These are phyloP conservation scores for Drosophila antonietae DNA, from an alignment of 2,888 invertebrate genomes.

Conservation along the genomic window DNA sequence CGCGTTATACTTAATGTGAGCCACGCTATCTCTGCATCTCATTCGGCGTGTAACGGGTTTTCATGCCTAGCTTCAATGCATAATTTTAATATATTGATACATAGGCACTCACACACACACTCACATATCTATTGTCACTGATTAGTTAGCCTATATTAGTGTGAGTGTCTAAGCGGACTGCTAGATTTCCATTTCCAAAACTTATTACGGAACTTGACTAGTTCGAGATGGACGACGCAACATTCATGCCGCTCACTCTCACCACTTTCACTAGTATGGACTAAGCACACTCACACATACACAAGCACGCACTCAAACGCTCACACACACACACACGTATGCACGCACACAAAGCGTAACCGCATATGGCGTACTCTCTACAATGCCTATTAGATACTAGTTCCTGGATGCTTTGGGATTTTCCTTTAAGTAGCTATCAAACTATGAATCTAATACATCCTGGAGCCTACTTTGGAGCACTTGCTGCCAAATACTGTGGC, in stretches of 20 bases:
- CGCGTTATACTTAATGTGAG: conserved; percentile 28
- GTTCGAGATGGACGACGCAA: conserved; percentile 38
- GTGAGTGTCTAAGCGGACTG: conserved; percentile 27
- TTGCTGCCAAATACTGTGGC: background rate
- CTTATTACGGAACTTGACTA: conserved; percentile 64
- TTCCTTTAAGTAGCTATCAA: conserved; percentile 12
- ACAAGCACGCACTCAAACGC: background rate
- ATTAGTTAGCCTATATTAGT: background rate
- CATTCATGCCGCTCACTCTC: conserved; percentile 59
- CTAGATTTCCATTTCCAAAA: conserved; percentile 49
- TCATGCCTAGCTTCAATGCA: conserved; percentile 29
- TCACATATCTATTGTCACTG: background rate
- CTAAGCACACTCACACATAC: conserved; percentile 13
- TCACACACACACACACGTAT: background rate
- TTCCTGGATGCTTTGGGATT: conserved; percentile 27
- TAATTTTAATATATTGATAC: conserved; percentile 58
- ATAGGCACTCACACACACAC: conserved; percentile 6
- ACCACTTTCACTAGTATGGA: conserved; percentile 68
- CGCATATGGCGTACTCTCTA: conserved; percentile 57
- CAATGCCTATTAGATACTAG: conserved; percentile 57
- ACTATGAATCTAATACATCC: background rate
- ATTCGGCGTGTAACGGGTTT: conserved; percentile 69
- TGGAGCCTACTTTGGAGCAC: background rate
- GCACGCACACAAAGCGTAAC: conserved; percentile 9
- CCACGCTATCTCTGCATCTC: conserved; percentile 22